phyloP scores from a whole-genome alignment of 2,113 vertebrate genomes.

The Anoura caudifer region DNA sequence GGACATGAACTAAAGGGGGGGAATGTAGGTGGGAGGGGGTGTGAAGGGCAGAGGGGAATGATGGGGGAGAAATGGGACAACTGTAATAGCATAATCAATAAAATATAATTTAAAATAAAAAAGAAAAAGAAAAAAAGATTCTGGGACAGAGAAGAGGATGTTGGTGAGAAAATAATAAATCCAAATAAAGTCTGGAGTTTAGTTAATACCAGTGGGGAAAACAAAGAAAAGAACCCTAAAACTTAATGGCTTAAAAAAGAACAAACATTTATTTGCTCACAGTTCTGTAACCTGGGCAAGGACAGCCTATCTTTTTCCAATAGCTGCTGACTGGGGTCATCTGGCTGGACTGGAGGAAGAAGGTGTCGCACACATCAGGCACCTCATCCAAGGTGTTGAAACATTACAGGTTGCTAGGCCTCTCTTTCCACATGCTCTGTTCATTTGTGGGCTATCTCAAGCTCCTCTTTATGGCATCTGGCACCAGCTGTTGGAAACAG shows the following conservation, averaged over 20 bases:
- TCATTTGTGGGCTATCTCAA: not conserved
- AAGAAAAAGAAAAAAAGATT: no score
- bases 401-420: not conserved
- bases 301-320: not conserved
- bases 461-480: not conserved
- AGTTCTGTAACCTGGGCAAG: not conserved
- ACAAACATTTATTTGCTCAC: not conserved
- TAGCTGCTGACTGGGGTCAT: accelerated
- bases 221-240: no score
- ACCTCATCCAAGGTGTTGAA: not conserved
- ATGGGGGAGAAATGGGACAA: no score
- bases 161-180: not conserved
- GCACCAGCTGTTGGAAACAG: no score
- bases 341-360: not conserved
- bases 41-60: no score
- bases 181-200: not conserved
- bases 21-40: no score
- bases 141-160: not conserved
- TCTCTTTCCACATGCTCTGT: accelerated
- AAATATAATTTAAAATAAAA: no score
- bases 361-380: no score
- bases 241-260: not conserved
- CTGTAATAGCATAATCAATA: no score
- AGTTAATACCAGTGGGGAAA: not conserved
- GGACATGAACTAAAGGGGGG: no score